These are phyloP conservation scores for Spodoptera picta DNA, from an alignment of 2,888 invertebrate species.

Conservation along the genomic window DNA sequence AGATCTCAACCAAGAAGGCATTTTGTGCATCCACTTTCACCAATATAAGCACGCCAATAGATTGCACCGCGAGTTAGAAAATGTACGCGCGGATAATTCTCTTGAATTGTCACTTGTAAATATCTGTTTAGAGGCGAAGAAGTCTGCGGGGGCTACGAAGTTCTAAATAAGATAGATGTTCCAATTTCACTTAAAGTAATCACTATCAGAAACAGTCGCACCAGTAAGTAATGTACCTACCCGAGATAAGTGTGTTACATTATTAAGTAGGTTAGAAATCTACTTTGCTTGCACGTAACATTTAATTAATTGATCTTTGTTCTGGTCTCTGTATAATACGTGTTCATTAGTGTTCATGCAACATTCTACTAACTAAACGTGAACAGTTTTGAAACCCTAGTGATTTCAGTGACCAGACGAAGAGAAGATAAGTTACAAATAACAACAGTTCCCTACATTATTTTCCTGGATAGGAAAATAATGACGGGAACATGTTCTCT, in stretches of 20 bases:
- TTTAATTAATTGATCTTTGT: constrained; percentile 57
- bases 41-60: constrained; percentile 79
- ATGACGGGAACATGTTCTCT: neutral
- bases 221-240: constrained; percentile 21
- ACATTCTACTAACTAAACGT: constrained; percentile 30
- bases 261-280: constrained; percentile 54
- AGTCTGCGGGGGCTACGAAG: constrained; percentile 6
- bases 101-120: constrained; percentile 59
- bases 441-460: neutral
- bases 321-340: constrained; percentile 42
- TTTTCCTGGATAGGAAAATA: constrained; percentile 1
- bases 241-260: constrained; percentile 53
- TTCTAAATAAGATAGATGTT: constrained; percentile 21
- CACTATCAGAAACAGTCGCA: constrained; percentile 37
- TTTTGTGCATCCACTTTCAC: constrained; percentile 85
- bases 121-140: constrained; percentile 35
- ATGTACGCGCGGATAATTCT: constrained; percentile 64
- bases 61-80: constrained; percentile 72
- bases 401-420: neutral
- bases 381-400: constrained; percentile 3
- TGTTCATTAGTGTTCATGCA: constrained; percentile 37
- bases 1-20: constrained; percentile 67
- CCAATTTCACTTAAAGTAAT: constrained; percentile 35
- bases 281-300: constrained; percentile 46
- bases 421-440: neutral